Conservation (phyloP, 2,888 invertebrate genomes). For the Pterobdella sp. region DNA sequence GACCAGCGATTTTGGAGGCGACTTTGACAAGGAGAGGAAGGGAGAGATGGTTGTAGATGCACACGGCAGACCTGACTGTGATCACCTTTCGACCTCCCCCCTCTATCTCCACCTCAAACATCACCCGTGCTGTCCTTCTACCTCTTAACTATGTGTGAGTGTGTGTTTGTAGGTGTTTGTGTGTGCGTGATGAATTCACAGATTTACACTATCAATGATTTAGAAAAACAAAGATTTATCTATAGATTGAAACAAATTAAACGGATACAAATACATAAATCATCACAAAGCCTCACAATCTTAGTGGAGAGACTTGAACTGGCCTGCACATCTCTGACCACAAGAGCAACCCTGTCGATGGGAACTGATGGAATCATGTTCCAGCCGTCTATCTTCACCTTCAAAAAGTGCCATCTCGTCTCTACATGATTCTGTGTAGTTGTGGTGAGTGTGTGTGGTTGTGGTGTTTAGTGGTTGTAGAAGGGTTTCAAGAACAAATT, state of each 20-base stretch:
- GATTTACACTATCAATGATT: too few relatives aligned
- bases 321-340: constrained; percentile 59
- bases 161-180: background rate
- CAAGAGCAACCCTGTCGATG: constrained; percentile 88
- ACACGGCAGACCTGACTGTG: constrained; percentile 80
- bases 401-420: constrained; percentile 74
- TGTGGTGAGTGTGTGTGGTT: too few relatives aligned
- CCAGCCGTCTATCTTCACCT: constrained; percentile 84
- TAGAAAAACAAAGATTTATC: constrained; percentile 10
- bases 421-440: constrained; percentile 63
- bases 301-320: constrained; percentile 39
- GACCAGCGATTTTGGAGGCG: constrained; percentile 48
- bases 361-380: constrained; percentile 75
- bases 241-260: background rate
- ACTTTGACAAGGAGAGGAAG: constrained; percentile 59
- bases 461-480: background rate
- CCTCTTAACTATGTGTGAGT: background rate
- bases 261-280: background rate
- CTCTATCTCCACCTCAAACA: constrained; percentile 81
- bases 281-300: constrained; percentile 34
- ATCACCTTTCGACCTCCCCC: constrained; percentile 88
- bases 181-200: background rate
- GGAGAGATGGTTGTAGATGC: constrained; percentile 61
- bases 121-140: constrained; percentile 65
- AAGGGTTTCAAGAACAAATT: background rate